Percentiles rank a stretch among this genome's conserved stretches.
Evolutionary conservation across 2,888 invertebrate species (phyloP).

Genomic region (Caenorhabditis japonica): DNA sequence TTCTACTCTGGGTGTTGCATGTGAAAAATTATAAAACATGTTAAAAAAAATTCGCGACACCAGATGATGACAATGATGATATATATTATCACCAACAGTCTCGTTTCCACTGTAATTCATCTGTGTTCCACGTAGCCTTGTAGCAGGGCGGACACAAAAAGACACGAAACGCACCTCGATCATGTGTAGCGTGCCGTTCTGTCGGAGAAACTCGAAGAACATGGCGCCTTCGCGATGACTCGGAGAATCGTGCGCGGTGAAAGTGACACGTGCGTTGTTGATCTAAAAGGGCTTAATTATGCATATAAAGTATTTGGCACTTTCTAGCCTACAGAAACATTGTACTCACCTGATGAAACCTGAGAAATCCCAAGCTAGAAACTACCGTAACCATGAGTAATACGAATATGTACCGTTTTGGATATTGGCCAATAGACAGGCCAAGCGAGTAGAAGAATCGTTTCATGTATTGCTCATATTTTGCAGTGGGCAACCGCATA

Average conservation of each 20-base stretch:
- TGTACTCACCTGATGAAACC: slow-evolving; percentile 64
- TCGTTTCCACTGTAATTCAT: too few species aligned
- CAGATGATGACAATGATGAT: too few species aligned
- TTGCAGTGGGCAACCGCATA: slow-evolving; percentile 41
- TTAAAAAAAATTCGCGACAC: too few species aligned
- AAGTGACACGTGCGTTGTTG: slow-evolving; percentile 68
- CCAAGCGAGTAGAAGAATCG: slow-evolving; percentile 62
- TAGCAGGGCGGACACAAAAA: too few species aligned
- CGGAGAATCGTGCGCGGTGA: slow-evolving; percentile 66
- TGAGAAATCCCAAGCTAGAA: slow-evolving; percentile 62
- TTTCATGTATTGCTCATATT: slow-evolving; percentile 52
- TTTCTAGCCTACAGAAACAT: not conserved
- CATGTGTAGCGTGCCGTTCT: slow-evolving; percentile 69
- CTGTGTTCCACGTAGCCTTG: too few species aligned
- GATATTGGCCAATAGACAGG: slow-evolving; percentile 62
- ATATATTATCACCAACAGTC: too few species aligned
- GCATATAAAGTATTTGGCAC: not conserved
- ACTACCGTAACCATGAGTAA: slow-evolving; percentile 53
- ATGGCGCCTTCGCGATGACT: slow-evolving; percentile 61
- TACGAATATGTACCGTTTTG: slow-evolving; percentile 57
- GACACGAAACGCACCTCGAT: slow-evolving; percentile 63
- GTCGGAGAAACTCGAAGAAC: slow-evolving; percentile 63
- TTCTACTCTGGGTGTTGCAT: too few species aligned
- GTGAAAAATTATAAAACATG: too few species aligned
- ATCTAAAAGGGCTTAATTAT: slow-evolving; percentile 48